Evolutionary conservation across 1,140 invertebrate genomes (phyloP).

Genomic region (Dinoponera quadriceps): DNA sequence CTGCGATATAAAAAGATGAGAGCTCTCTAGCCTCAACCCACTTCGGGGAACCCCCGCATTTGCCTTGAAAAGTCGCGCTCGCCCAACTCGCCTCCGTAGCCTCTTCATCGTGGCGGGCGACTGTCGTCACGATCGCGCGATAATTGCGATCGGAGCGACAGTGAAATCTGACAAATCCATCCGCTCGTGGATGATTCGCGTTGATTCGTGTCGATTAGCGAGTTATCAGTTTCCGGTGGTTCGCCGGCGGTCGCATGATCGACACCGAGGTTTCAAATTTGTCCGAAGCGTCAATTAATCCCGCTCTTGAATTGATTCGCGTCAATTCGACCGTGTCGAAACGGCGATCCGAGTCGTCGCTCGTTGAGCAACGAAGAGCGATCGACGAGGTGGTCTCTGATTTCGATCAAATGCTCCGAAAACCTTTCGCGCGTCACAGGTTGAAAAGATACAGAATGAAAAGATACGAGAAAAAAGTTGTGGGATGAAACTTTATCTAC

Average conservation of each 20-base stretch:
- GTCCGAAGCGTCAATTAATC: not conserved
- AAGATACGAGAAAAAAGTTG: too few relatives aligned
- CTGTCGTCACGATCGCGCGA: constrained; percentile 43
- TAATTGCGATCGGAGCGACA: constrained; percentile 36
- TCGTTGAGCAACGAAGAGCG: constrained; percentile 2
- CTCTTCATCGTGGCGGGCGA: constrained; percentile 26
- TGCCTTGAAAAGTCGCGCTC: constrained; percentile 71
- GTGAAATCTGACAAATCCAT: constrained; percentile 17
- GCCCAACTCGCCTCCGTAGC: constrained; percentile 8
- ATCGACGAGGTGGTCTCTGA: too few relatives aligned
- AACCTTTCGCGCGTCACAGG: too few relatives aligned
- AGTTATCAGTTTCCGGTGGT: constrained; percentile 12
- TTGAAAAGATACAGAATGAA: too few relatives aligned
- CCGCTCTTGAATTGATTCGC: not conserved
- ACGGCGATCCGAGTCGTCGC: not conserved
- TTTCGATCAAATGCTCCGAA: too few relatives aligned
- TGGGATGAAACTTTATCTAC: too few relatives aligned
- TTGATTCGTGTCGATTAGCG: constrained; percentile 18
- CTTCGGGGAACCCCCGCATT: constrained; percentile 74
- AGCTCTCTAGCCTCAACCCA: constrained; percentile 78
- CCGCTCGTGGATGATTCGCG: constrained; percentile 16
- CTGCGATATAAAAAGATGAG: constrained; percentile 73
- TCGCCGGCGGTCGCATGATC: not conserved
- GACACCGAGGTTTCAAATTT: constrained; percentile 27
- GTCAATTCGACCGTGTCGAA: not conserved